Base-by-base conservation (phyloP, 2,797 vertebrate genomes). In the Lates japonicus region DNA sequence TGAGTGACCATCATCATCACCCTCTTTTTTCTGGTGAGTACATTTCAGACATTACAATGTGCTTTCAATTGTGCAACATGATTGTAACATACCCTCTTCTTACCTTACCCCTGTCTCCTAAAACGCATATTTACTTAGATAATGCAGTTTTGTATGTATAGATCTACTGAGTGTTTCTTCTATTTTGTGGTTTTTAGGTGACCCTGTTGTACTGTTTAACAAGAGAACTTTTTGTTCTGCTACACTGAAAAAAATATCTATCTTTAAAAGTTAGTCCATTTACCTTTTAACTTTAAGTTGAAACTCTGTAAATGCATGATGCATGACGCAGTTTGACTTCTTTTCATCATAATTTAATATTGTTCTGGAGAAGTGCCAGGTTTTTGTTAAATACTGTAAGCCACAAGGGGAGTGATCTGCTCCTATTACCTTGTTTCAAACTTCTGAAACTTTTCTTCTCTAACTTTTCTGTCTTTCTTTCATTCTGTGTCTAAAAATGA, bases 11-110 rank as follows among this genome's bases (percentile, higher is more conserved):
- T 1, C 35, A 9, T 11, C 46, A 44, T 3, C 49, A 51, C 5
- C 22, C 31, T 65, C 2, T 39, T 14, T 29, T 20, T 33, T 54
- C 77, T 83, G 89, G 91, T 93, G 52, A 90, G 92, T 81, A 33
- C 16, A 61, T 64, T 67, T 49, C 3, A 62, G 2, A 48, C 16
- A 19, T 37, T 62, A 58, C 20, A 14, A 64, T 17, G 13, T 29
- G 20, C 19, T 59, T 63, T 67, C n/a, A 44, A 44, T 2, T 37
- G 11, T 48, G 1, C 22, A 57, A 5, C 13, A 58, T 41, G 17
- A 37, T 5, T 60, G 41, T 51, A 74, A 76, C 82, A 78, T 69
- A 29, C 62, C 61, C 44, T 55, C 72, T 65, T 65, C n/a, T 25
- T 7, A 5, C 12, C 49, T 48, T 54, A 67, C 63, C 19, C 51